phyloP scores from a whole-genome alignment of 2,888 invertebrate species.

The Mythimna vitellina region DNA sequence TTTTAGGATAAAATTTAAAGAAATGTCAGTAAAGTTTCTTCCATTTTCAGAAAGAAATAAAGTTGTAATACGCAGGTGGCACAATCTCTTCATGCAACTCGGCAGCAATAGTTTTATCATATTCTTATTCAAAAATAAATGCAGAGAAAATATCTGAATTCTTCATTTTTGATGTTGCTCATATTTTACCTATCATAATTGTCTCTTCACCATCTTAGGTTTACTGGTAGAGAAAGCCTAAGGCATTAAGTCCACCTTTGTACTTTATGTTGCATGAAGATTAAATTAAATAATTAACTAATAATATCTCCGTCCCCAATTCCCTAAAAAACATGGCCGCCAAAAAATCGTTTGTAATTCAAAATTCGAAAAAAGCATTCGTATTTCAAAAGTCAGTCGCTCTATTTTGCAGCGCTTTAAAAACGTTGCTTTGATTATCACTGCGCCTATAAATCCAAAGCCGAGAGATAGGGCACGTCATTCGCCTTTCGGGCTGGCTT shows the following conservation, averaged over 20 bases:
- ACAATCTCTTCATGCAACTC: slow-evolving; percentile 30
- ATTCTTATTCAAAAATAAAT: slow-evolving; percentile 20
- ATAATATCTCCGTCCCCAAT: background rate
- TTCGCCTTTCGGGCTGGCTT: slow-evolving; percentile 64
- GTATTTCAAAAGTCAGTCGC: slow-evolving; percentile 22
- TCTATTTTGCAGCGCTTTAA: slow-evolving; percentile 52
- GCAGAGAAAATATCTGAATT: slow-evolving; percentile 1
- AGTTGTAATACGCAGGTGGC: slow-evolving; percentile 54
- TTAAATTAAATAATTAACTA: too few relatives aligned
- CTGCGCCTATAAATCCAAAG: slow-evolving; percentile 59
- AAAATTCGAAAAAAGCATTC: slow-evolving; percentile 12
- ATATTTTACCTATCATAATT: background rate
- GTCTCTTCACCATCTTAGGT: too few relatives aligned
- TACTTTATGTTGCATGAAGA: too few relatives aligned
- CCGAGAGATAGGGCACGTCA: slow-evolving; percentile 67
- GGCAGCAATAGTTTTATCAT: slow-evolving; percentile 24
- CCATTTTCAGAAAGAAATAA: slow-evolving; percentile 29
- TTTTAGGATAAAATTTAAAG: slow-evolving; percentile 15
- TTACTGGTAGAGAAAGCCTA: too few relatives aligned
- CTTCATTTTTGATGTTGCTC: background rate
- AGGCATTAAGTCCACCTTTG: too few relatives aligned
- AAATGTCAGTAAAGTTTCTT: slow-evolving; percentile 20
- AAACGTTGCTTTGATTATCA: slow-evolving; percentile 58
- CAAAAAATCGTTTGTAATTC: slow-evolving; percentile 17
- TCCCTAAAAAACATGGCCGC: background rate